Conservation (phyloP, 1,140 invertebrate genomes). For the Drosophila lini region DNA sequence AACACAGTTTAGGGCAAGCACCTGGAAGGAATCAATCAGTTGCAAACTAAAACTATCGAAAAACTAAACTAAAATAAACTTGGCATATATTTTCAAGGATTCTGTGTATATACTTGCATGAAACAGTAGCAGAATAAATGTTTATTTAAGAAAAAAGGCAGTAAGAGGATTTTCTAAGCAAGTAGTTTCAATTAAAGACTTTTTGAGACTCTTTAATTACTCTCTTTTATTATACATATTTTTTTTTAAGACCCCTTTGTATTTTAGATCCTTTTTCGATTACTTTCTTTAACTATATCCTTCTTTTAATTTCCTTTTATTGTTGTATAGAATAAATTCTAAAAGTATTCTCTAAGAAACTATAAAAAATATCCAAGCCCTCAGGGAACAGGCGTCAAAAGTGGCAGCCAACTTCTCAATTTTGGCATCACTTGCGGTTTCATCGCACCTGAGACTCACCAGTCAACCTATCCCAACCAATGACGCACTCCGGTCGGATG, state of each 20-base stretch:
- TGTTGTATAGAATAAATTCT: not conserved
- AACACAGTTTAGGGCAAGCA: conserved; percentile 7
- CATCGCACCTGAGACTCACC: conserved; percentile 24
- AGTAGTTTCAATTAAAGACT: too few relatives aligned
- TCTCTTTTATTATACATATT: too few relatives aligned
- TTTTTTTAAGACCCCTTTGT: too few relatives aligned
- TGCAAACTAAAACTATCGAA: conserved; percentile 15
- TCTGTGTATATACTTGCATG: not conserved
- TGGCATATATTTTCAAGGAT: not conserved
- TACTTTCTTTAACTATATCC: not conserved
- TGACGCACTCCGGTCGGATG: conserved; percentile 60
- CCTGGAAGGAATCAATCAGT: conserved; percentile 39
- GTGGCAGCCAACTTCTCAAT: conserved; percentile 63
- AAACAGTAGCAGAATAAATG: not conserved
- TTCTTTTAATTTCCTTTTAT: not conserved
- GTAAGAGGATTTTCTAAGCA: too few relatives aligned
- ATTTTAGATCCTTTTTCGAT: not conserved
- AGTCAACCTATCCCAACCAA: conserved; percentile 35
- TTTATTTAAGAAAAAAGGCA: too few relatives aligned
- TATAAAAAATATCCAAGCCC: not conserved
- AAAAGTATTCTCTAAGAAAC: conserved; percentile 5
- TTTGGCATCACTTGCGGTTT: conserved; percentile 63
- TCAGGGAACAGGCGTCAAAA: not conserved
- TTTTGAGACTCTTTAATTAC: too few relatives aligned
- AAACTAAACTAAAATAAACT: not conserved